Evolutionary conservation across 2,113 vertebrate genomes (phyloP).

Genomic region (Archilochus colubris): DNA sequence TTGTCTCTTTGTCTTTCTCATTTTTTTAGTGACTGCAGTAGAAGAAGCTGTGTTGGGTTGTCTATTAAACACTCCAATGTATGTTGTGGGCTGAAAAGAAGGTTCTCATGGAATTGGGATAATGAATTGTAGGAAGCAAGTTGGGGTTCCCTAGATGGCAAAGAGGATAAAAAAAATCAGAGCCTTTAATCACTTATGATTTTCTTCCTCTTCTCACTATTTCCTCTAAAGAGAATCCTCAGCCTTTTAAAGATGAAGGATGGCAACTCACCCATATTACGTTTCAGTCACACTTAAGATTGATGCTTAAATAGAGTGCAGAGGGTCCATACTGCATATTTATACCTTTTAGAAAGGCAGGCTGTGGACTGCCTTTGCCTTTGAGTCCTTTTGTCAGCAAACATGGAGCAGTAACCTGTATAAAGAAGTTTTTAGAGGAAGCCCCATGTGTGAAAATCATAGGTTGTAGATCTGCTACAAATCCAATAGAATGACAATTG

Average conservation of each 20-base stretch:
- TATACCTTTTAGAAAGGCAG: neutral
- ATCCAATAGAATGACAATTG: neutral
- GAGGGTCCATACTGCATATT: fast-evolving
- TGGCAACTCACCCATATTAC: fast-evolving
- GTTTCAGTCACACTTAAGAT: neutral
- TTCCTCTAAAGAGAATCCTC: neutral
- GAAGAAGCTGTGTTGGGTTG: neutral
- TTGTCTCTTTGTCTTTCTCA: neutral
- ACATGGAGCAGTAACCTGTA: neutral
- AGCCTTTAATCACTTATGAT: neutral
- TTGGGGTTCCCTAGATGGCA: neutral
- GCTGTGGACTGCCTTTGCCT: neutral
- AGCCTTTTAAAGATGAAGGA: neutral
- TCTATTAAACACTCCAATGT: neutral
- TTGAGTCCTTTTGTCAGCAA: neutral
- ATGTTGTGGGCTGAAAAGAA: neutral
- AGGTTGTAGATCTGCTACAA: neutral
- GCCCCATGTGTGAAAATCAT: neutral
- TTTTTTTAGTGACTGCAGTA: neutral
- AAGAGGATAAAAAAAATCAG: neutral
- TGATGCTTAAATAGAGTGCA: neutral
- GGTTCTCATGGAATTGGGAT: neutral
- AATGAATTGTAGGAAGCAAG: neutral
- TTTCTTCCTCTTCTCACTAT: neutral
- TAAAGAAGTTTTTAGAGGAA: neutral